These are phyloP conservation scores for Drosophila eohydei DNA, from an alignment of 2,888 invertebrate genomes.

Conservation along the genomic window DNA sequence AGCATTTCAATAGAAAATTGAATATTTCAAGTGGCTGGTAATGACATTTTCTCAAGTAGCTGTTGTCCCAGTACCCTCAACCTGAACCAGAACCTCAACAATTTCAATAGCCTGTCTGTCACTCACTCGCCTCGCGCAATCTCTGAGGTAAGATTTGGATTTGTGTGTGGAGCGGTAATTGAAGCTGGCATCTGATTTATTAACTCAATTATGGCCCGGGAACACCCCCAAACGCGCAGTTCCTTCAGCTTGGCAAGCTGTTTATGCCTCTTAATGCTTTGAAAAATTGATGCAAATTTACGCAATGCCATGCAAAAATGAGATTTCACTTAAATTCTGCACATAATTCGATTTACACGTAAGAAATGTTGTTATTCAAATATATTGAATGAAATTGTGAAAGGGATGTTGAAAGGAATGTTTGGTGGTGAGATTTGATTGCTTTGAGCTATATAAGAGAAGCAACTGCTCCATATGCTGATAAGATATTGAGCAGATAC, in stretches of 20 bases:
- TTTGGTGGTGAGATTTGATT: constrained; percentile 4
- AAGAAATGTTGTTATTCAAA: constrained; percentile 58
- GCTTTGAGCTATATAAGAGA: not conserved
- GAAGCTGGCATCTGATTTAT: constrained; percentile 76
- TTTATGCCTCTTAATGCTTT: constrained; percentile 54
- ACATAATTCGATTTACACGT: constrained; percentile 69
- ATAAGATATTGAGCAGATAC: too few species aligned
- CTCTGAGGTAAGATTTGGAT: constrained; percentile 51
- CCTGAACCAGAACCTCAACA: constrained; percentile 5
- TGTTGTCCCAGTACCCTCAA: constrained; percentile 19
- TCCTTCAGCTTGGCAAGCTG: not conserved
- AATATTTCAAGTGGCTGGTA: constrained; percentile 78
- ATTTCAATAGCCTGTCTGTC: constrained; percentile 35
- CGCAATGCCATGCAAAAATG: constrained; percentile 32
- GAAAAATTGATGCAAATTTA: constrained; percentile 77
- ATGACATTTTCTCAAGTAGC: constrained; percentile 74
- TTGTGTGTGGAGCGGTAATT: constrained; percentile 53
- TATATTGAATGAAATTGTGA: constrained; percentile 39
- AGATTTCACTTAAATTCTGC: constrained; percentile 65
- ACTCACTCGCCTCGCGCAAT: constrained; percentile 9
- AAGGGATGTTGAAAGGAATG: not conserved
- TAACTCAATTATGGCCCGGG: constrained; percentile 73
- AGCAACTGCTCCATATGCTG: too few species aligned
- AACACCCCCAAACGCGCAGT: constrained; percentile 3
- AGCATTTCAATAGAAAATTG: constrained; percentile 79